Evolutionary conservation across 2,888 invertebrate species (phyloP).

Genomic region (Cantharis lateralis): DNA sequence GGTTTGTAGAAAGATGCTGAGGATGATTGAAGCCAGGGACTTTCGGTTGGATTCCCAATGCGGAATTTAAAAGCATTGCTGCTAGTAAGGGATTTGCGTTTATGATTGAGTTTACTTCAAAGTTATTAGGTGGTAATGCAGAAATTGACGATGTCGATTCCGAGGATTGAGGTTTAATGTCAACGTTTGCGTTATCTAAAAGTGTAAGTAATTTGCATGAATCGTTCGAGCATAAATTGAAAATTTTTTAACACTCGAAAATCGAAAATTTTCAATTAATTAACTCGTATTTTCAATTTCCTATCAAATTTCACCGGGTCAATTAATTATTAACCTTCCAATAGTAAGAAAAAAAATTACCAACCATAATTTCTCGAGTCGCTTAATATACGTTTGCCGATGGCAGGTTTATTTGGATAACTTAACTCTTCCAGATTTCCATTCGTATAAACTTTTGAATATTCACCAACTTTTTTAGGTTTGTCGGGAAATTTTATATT

Average conservation of each 20-base stretch:
- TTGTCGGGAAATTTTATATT: background rate
- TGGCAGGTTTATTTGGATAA: background rate
- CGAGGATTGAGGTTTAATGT: background rate
- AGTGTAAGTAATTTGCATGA: background rate
- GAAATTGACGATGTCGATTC: background rate
- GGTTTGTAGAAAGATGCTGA: constrained; percentile 63
- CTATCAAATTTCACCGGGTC: background rate
- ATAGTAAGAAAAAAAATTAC: background rate
- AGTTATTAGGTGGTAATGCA: background rate
- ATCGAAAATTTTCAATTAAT: constrained; percentile 8
- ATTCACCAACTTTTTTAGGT: background rate
- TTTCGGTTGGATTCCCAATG: constrained; percentile 41
- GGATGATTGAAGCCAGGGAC: constrained; percentile 59
- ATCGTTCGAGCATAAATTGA: background rate
- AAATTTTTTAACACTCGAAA: background rate
- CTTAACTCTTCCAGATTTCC: background rate
- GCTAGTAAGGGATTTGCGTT: constrained; percentile 46
- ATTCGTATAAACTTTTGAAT: background rate
- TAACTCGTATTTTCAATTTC: background rate
- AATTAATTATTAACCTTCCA: background rate
- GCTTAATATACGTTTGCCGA: background rate
- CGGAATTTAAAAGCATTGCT: constrained; percentile 45
- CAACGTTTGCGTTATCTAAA: background rate
- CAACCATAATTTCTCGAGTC: background rate
- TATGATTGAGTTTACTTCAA: constrained; percentile 3